Evolutionary conservation across 2,113 vertebrate species (phyloP).

Genomic region (Phycodurus eques): DNA sequence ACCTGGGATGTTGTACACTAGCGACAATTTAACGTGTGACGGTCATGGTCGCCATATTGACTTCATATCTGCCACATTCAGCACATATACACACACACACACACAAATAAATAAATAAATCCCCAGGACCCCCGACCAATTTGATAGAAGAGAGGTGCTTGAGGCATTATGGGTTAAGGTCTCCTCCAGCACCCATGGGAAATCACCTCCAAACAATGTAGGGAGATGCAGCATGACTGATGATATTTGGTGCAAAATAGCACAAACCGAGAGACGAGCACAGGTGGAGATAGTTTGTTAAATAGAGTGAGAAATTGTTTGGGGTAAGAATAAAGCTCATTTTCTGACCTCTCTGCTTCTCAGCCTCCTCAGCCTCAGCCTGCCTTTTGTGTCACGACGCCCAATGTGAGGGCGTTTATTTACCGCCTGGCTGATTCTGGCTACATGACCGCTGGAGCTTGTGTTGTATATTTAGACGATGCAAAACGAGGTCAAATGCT

Average conservation of each 20-base stretch:
- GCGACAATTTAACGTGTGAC: neutral
- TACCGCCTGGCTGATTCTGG: conserved; percentile 6
- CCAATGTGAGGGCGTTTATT: conserved; percentile 3
- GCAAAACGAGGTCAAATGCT: conserved; percentile 14
- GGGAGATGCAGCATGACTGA: conserved; percentile 67
- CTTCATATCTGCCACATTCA: conserved; percentile 26
- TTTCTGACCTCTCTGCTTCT: conserved; percentile 17
- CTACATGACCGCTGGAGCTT: neutral
- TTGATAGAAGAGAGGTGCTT: conserved; percentile 51
- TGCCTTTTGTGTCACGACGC: neutral
- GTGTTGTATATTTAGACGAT: conserved; percentile 8
- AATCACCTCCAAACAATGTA: conserved; percentile 67
- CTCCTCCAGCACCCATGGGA: conserved; percentile 61
- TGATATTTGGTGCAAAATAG: conserved; percentile 61
- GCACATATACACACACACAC: conserved; percentile 20
- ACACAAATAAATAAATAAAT: conserved; percentile 23
- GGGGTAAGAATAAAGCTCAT: conserved; percentile 34
- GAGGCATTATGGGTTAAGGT: conserved; percentile 61
- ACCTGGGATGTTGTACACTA: conserved; percentile 15
- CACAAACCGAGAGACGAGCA: conserved; percentile 8
- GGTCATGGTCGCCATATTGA: conserved; percentile 45
- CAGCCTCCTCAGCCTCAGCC: neutral
- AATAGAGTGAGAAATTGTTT: conserved; percentile 47
- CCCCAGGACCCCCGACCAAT: conserved; percentile 48
- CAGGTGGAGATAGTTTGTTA: conserved; percentile 30